Evolutionary conservation across 2,113 vertebrate genomes (phyloP).

Genomic region (Pagrus major): DNA sequence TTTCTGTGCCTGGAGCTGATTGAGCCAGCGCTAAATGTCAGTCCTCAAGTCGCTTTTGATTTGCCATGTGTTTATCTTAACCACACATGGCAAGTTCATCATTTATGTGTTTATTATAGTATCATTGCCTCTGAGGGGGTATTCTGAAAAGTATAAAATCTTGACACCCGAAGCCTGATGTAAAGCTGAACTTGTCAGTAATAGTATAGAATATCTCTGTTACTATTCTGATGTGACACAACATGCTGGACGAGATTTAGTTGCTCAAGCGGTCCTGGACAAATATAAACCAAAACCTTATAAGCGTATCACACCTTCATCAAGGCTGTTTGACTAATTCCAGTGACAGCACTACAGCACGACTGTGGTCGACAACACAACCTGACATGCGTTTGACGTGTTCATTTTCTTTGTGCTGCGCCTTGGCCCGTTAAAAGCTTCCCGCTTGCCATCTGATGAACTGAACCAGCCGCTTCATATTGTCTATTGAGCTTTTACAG

Average conservation of each 20-base stretch:
- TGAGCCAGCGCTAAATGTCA: not conserved
- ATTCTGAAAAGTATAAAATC: slow-evolving; percentile 32
- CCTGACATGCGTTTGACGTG: not conserved
- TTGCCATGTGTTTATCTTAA: not conserved
- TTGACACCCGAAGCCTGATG: slow-evolving; percentile 41
- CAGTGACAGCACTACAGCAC: slow-evolving; percentile 35
- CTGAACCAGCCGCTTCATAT: not conserved
- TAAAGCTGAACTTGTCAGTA: slow-evolving; percentile 69
- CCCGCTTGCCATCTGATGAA: not conserved
- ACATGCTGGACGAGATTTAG: slow-evolving; percentile 63
- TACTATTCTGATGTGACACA: slow-evolving; percentile 76
- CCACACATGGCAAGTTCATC: not conserved
- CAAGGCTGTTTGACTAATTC: slow-evolving; percentile 53
- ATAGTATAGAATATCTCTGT: slow-evolving; percentile 79
- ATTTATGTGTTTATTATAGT: slow-evolving; percentile 15
- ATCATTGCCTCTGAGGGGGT: slow-evolving; percentile 15
- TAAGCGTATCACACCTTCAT: slow-evolving; percentile 54
- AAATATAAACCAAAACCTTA: slow-evolving; percentile 80
- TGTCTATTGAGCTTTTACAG: slow-evolving; percentile 3
- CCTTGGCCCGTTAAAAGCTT: not conserved
- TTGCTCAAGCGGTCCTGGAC: slow-evolving; percentile 63
- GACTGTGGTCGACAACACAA: not conserved
- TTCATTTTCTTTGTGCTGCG: not conserved
- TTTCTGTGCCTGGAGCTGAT: not conserved
- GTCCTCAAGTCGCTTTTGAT: not conserved